Evolutionary conservation across 1,140 invertebrate genomes (phyloP), one percentile per base, ranked within the genome.

Genomic region (Riptortus pedestris): DNA sequence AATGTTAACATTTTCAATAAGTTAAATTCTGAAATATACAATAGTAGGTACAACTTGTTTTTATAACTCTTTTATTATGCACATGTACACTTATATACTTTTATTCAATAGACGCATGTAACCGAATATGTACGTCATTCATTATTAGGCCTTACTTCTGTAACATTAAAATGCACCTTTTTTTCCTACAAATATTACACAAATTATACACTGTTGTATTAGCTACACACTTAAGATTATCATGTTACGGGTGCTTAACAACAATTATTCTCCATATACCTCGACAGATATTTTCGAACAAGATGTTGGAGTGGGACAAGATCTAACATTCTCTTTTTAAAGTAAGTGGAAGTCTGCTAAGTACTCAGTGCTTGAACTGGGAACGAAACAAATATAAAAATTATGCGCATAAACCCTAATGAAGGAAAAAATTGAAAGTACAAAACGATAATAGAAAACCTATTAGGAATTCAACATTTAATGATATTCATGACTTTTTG

Each of bases 111-210:
- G 22, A 55, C 51, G 26, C 26, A 24, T 24, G 26, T 55, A 55
- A 55, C 51, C 16, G 26, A 38, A 7, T 38, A 38, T 38, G 14
- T 38, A 38, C 31, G 14, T 38, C 31, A 38, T 38, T 7, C 31
- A 38, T 38, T 38, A 38, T 55, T 55, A 55, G 51, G 51, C 51
- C 51, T 55, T 24, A 27, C 51, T 55, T 55, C 51, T 55, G 51
- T 26, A 55, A 24, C 18, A 26, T 24, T 24, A 14, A 26, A 55
- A 55, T 24, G 16, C 14, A 24, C 24, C 45, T 55, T 55, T 24
- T 55, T 24, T 27, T 24, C 22, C 18, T 24, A 55, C 18, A 24
- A 55, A 38, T 7, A 24, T 55, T 55, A 24, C 51, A 55, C 24
- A 26, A 47, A 3, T 55, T 55, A 26, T 26, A 24, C 16, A 55